Evolutionary conservation across 2,797 vertebrate genomes (phyloP).

Genomic region (Novumbra hubbsi): DNA sequence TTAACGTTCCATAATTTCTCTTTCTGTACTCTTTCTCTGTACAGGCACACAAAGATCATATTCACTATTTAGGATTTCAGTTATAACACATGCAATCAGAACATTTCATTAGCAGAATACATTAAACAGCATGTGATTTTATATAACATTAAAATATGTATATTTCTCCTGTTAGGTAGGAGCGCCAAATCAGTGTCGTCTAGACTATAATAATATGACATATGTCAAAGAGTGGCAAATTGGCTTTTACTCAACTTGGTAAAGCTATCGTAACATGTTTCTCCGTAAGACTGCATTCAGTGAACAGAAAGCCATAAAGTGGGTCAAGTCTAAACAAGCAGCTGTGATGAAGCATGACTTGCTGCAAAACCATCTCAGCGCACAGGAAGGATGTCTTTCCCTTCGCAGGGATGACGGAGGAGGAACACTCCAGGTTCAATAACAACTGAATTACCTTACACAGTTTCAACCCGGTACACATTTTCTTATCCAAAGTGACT

Average conservation of each 20-base stretch:
- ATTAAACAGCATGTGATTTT: background rate
- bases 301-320: constrained; percentile 58
- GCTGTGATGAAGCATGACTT: constrained; percentile 67
- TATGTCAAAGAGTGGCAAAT: constrained; percentile 10
- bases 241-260: constrained; percentile 14
- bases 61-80: background rate
- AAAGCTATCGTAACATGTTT: constrained; percentile 18
- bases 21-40: background rate
- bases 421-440: background rate
- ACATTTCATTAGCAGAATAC: background rate
- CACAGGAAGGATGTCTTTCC: constrained; percentile 50
- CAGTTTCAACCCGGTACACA: too few relatives aligned
- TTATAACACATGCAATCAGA: background rate
- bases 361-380: constrained; percentile 33
- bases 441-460: too few relatives aligned
- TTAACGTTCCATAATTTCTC: background rate
- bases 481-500: too few relatives aligned
- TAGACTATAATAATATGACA: background rate
- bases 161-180: background rate
- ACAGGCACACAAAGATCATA: background rate
- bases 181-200: background rate
- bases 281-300: constrained; percentile 38
- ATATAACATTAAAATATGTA: background rate
- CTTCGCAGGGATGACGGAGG: constrained; percentile 50
- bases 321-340: constrained; percentile 62